phyloP scores from a whole-genome alignment of 2,888 invertebrate species.

The Mimumesa dahlbomi region DNA sequence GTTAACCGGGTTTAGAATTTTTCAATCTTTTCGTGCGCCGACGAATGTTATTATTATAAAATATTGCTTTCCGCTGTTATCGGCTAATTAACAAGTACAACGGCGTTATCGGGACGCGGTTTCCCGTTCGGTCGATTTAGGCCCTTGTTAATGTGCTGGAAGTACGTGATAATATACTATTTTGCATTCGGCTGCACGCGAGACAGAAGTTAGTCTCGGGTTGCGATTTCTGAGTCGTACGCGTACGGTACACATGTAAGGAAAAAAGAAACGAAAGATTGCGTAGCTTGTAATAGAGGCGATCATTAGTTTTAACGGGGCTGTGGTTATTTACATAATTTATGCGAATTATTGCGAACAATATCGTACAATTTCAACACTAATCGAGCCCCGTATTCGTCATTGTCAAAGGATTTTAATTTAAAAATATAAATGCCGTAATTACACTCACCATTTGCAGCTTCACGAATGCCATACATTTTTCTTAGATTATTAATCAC shows the following conservation, averaged over 20 bases:
- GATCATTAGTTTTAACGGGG: not conserved
- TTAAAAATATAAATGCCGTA: too few species aligned
- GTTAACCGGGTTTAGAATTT: not conserved
- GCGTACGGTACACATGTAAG: not conserved
- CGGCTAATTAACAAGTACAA: constrained; percentile 20
- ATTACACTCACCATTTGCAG: too few species aligned
- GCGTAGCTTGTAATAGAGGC: constrained; percentile 2
- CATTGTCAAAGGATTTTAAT: too few species aligned
- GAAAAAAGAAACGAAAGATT: constrained; percentile 17
- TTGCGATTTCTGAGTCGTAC: not conserved
- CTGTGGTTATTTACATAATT: too few species aligned
- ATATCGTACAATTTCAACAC: too few species aligned
- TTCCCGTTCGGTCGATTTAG: not conserved
- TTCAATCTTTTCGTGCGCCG: not conserved
- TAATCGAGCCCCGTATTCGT: too few species aligned
- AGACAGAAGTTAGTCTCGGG: constrained; percentile 2
- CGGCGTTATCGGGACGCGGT: constrained; percentile 14
- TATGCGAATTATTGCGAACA: too few species aligned
- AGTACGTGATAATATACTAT: constrained; percentile 17
- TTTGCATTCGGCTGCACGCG: constrained; percentile 12
- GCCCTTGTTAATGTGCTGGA: constrained; percentile 17
- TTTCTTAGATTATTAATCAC: too few species aligned
- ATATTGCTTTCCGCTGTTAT: not conserved
- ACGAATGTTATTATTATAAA: not conserved
- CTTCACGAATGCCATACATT: too few species aligned